phyloP scores from a whole-genome alignment of 2,888 invertebrate genomes.

The Erebia palarica region DNA sequence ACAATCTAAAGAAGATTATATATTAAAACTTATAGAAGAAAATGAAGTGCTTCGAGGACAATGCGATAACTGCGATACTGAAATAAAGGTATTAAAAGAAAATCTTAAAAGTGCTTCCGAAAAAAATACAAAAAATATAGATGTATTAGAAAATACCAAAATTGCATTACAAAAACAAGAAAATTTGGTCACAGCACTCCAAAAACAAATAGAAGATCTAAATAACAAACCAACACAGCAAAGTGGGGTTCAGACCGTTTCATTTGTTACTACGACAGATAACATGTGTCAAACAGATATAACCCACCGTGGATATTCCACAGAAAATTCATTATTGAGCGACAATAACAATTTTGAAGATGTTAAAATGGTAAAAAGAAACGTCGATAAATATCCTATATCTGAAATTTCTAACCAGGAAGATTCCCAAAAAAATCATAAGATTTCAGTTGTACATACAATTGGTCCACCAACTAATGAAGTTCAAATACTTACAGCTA shows the following conservation, averaged over 20 bases:
- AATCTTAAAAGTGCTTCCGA: conserved; percentile 38
- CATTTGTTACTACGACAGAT: conserved; percentile 18
- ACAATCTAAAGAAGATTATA: conserved; percentile 55
- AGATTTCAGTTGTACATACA: conserved; percentile 35
- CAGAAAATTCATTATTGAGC: conserved; percentile 9
- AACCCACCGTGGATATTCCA: conserved; percentile 26
- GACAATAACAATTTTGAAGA: conserved; percentile 28
- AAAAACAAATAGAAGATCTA: conserved; percentile 50
- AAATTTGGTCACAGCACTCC: conserved; percentile 47
- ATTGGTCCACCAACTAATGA: conserved; percentile 51
- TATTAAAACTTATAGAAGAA: conserved; percentile 62
- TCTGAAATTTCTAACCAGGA: neutral
- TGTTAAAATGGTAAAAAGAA: conserved; percentile 14
- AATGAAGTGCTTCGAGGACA: conserved; percentile 53
- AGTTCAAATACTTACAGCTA: conserved; percentile 59
- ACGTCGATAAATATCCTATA: neutral
- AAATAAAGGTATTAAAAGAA: conserved; percentile 53
- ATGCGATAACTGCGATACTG: conserved; percentile 50
- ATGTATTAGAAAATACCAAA: conserved; percentile 40
- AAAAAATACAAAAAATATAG: neutral
- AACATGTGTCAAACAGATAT: conserved; percentile 49
- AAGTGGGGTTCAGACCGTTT: conserved; percentile 45
- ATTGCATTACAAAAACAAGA: conserved; percentile 51
- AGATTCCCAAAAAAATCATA: conserved; percentile 22
- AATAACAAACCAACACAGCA: conserved; percentile 48